Conservation (phyloP, 2,888 invertebrate genomes). For the Rhingia campestris region DNA sequence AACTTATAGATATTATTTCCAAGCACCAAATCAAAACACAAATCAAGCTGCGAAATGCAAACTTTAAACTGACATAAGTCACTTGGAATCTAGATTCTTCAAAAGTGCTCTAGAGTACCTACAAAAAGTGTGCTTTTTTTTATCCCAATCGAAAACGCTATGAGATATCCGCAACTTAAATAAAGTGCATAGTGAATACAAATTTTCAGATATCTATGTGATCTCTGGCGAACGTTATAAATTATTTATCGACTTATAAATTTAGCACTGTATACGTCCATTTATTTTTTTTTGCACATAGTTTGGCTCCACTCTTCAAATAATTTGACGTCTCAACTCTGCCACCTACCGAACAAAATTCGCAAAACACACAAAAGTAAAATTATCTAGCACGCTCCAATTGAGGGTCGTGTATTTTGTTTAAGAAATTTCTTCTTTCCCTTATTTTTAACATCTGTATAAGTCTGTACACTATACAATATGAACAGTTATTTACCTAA, state of each 20-base stretch:
- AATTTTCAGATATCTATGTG: too few species aligned
- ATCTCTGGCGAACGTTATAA: too few species aligned
- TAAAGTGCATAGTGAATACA: too few species aligned
- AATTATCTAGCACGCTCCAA: constrained; percentile 66
- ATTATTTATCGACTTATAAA: neutral
- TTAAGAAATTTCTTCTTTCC: constrained; percentile 69
- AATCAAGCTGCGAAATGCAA: too few species aligned
- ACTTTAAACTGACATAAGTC: too few species aligned
- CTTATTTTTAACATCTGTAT: constrained; percentile 43
- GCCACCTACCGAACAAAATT: constrained; percentile 57
- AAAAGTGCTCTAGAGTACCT: too few species aligned
- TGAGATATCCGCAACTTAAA: too few species aligned
- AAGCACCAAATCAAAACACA: too few species aligned
- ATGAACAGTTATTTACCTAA: constrained; percentile 33
- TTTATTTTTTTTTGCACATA: neutral
- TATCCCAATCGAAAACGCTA: too few species aligned
- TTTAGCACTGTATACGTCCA: constrained; percentile 15
- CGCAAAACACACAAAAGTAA: constrained; percentile 30
- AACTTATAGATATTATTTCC: too few species aligned
- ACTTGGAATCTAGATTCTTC: too few species aligned
- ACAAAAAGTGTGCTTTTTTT: too few species aligned
- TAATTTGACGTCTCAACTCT: constrained; percentile 55
- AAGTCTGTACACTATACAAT: constrained; percentile 53
- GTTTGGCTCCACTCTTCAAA: constrained; percentile 34
- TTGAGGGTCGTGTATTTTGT: constrained; percentile 76